phyloP scores from a whole-genome alignment of 2,888 invertebrate genomes.

The Synergus japonicus region DNA sequence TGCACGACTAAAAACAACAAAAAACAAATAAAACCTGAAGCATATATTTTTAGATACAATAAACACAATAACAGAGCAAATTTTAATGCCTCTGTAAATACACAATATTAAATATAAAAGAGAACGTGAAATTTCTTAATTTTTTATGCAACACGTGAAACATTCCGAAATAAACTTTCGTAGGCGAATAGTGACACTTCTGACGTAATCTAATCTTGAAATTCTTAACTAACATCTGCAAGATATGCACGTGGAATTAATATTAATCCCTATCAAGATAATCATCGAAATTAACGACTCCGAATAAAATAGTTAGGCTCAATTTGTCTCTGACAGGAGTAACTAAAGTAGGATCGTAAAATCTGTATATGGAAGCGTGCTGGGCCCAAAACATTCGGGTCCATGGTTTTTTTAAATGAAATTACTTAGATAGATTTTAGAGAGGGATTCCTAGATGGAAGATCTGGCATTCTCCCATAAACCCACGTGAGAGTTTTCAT shows the following conservation, averaged over 20 bases:
- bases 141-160: neutral
- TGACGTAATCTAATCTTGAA: neutral
- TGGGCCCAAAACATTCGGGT: neutral
- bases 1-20: neutral
- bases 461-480: conserved; percentile 25
- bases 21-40: neutral
- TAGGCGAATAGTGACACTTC: neutral
- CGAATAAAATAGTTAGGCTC: neutral
- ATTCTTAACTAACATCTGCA: neutral
- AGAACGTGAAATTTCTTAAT: neutral
- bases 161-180: neutral
- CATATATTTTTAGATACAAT: neutral
- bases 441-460: neutral
- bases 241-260: neutral
- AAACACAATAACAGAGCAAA: neutral
- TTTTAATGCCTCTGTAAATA: neutral
- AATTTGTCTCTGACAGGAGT: neutral
- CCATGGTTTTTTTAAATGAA: neutral
- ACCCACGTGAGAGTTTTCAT: conserved; percentile 35
- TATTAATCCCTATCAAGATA: neutral
- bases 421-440: neutral
- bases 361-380: neutral
- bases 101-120: neutral
- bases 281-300: neutral
- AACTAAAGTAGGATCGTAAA: neutral